A percentile compares a stretch with the other conserved stretches of the same genome.
Conservation (phyloP, 2,797 vertebrate genomes). For the Galagoides demidoff region DNA sequence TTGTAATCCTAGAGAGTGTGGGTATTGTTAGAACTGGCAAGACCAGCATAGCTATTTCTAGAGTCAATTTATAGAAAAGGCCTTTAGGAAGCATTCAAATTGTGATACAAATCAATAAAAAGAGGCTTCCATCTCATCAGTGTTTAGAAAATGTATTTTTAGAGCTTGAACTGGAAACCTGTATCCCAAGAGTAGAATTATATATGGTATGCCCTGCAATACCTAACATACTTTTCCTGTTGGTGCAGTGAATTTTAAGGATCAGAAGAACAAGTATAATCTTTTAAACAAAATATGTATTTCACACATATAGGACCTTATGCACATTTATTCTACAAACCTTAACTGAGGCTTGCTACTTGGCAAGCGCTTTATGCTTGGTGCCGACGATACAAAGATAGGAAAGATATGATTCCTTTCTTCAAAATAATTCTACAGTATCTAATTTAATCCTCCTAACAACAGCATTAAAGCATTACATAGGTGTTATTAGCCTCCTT, state of each 20-base stretch:
- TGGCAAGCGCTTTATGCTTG: not conserved
- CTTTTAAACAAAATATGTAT: not conserved
- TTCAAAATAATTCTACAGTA: not conserved
- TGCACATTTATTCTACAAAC: not conserved
- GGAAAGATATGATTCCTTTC: not conserved
- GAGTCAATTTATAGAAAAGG: not conserved
- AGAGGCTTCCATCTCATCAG: not conserved
- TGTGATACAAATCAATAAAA: slow-evolving; percentile 51
- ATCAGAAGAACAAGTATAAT: not conserved
- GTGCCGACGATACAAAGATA: not conserved
- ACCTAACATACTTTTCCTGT: not conserved
- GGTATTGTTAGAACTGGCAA: not conserved
- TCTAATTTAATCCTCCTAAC: slow-evolving; percentile 42
- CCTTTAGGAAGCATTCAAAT: slow-evolving; percentile 6
- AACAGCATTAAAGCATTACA: not conserved
- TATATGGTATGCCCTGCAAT: not conserved
- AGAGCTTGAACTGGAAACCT: slow-evolving; percentile 24
- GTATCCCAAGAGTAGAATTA: not conserved
- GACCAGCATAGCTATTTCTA: not conserved
- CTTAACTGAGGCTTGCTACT: not conserved
- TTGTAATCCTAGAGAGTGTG: not conserved
- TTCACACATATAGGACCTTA: not conserved
- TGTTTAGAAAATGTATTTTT: slow-evolving; percentile 55
- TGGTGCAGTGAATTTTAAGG: slow-evolving; percentile 10
- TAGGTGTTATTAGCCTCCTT: not conserved